These are phyloP conservation scores for Callospermophilus lateralis DNA, from an alignment of 2,113 vertebrate species.

Conservation along the genomic window DNA sequence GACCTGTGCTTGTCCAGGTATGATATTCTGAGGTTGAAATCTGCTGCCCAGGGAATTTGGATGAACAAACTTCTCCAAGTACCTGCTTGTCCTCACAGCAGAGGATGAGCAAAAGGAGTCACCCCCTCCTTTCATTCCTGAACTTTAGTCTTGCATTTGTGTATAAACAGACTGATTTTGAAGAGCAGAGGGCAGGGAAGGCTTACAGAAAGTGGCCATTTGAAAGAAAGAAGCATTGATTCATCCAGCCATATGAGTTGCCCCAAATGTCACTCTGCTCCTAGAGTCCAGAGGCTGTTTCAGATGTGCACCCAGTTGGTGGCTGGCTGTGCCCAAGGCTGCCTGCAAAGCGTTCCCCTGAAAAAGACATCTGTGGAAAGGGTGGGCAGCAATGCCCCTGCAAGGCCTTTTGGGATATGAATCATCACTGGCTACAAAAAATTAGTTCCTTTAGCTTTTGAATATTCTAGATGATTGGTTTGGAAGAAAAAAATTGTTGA, in stretches of 20 bases:
- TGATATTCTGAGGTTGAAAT: neutral
- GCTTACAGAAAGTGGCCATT: neutral
- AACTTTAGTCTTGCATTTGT: neutral
- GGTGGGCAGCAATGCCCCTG: fast-evolving
- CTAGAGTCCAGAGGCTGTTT: neutral
- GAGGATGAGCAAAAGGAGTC: neutral
- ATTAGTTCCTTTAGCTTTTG: neutral
- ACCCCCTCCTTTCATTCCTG: neutral
- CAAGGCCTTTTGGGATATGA: neutral
- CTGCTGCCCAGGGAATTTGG: neutral
- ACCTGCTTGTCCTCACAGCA: neutral
- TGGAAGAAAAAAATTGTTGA: slow-evolving; percentile 18
- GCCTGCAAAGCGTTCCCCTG: neutral
- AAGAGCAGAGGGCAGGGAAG: neutral
- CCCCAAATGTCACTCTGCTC: neutral
- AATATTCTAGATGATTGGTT: neutral
- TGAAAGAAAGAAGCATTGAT: neutral
- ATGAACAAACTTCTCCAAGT: neutral
- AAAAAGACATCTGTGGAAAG: neutral
- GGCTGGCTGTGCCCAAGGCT: neutral
- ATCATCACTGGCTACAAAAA: neutral
- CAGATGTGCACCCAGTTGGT: neutral
- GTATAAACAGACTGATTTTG: neutral
- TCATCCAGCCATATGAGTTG: neutral
- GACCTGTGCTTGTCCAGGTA: neutral